Base-by-base conservation (phyloP, 2,113 vertebrate species). In the Oreotragus oreotragus region DNA sequence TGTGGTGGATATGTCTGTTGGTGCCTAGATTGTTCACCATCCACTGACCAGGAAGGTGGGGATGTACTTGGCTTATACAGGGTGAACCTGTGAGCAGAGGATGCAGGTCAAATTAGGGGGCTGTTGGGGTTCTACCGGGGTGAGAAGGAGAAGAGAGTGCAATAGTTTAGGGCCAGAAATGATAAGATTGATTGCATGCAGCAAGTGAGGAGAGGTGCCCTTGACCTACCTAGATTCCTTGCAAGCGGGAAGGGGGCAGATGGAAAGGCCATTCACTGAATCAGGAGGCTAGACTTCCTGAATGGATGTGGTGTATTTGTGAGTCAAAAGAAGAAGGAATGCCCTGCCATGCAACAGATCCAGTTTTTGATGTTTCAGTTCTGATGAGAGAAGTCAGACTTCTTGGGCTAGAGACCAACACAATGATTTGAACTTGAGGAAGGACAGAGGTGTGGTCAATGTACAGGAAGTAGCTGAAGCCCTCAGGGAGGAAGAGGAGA, bases 381-480 rank as follows among this genome's bases (percentile, higher is more conserved):
- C 9, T 21, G 36, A 15, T 36, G 21, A 8, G 83, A 77, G 12
- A 90, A 45, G 8, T 9, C 12, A 11, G 19, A 15, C 77, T 16
- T n/a, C 28, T 0, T 58, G 51, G 12, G 17, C 64, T 13, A 12
- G 60, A 28, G 25, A 9, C 21, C 15, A 23, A 10, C 30, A 8
- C 4, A 1, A 28, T 39, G 16, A 5, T 14, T 4, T 33, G 53
- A 33, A 60, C 70, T 60, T 60, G 49, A 62, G 21, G n/a, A 11
- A 16, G 25, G 53, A 27, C 1, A 3, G 15, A 21, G 28, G 2
- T 1, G 7, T 11, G 12, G 5, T 17, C 6, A 3, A 15, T 3
- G 84, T 47, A 28, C 16, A 39, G 15, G 27, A n/a, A 11, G 2
- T 27, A 9, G n/a, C 1, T 5, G 27, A 23, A 84, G 27, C 57